Evolutionary conservation across 35 echinoderm and acorn worm genomes (phyloP).

Genomic region (Acanthaster planci): DNA sequence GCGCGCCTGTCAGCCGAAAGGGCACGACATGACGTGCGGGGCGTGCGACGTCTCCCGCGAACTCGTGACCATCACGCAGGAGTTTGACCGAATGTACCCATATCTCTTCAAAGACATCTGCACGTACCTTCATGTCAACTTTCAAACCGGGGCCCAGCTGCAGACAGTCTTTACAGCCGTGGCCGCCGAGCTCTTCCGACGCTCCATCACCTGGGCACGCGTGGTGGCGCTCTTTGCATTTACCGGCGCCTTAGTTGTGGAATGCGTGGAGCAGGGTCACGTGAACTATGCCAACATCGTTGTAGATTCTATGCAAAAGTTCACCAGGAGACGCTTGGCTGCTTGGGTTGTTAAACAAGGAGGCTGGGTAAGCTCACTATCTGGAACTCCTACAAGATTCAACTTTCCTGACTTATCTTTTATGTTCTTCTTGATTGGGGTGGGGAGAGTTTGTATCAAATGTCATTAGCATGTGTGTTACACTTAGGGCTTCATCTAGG

Average conservation of each 20-base stretch:
- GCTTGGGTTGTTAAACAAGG: conserved; percentile 63
- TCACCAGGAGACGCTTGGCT: conserved; percentile 33
- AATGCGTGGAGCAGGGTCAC: conserved; percentile 60
- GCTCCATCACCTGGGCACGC: conserved; percentile 50
- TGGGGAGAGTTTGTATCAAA: too few relatives aligned
- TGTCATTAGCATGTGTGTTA: too few relatives aligned
- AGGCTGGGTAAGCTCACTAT: conserved; percentile 51
- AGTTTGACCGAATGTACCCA: conserved; percentile 54
- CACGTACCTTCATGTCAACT: conserved; percentile 41
- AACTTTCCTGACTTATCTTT: too few relatives aligned
- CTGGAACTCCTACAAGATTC: neutral
- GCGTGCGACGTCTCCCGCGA: conserved; percentile 54
- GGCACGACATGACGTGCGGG: conserved; percentile 2
- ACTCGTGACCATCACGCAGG: conserved; percentile 44
- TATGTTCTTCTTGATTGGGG: too few relatives aligned
- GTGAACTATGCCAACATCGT: conserved; percentile 40
- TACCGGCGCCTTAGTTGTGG: conserved; percentile 55
- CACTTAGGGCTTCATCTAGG: too few relatives aligned
- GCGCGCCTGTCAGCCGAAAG: neutral
- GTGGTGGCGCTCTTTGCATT: conserved; percentile 45
- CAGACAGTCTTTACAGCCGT: conserved; percentile 34
- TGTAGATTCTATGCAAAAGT: conserved; percentile 56
- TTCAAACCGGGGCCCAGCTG: conserved; percentile 30
- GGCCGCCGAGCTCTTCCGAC: conserved; percentile 27
- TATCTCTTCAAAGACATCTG: conserved; percentile 50